These are phyloP conservation scores for Macrotrachela quadricornifera DNA, from an alignment of 1,140 invertebrate genomes.

Conservation along the genomic window DNA sequence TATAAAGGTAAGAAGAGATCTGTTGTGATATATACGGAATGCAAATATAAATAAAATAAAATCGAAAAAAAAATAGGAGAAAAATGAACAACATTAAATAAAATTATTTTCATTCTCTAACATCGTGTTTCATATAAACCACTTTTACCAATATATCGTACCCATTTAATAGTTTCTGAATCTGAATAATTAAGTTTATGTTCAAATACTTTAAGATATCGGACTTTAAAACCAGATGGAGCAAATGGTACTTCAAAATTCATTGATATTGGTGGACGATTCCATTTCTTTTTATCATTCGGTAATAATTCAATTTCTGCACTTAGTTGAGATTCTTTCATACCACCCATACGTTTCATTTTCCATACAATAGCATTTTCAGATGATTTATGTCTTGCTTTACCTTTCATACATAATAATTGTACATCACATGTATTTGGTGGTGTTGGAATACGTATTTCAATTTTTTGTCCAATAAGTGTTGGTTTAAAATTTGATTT, in stretches of 20 bases:
- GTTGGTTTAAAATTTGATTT: constrained; percentile 99
- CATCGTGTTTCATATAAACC: constrained; percentile 97
- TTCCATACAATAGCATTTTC: constrained; percentile 99
- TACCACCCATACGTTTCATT: constrained; percentile 97
- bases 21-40: no score
- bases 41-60: no score
- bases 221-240: constrained; percentile 91
- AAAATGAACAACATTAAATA: no score
- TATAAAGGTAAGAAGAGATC: no score
- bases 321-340: constrained; percentile 98
- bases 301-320: constrained; percentile 97
- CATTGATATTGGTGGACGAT: constrained; percentile 98
- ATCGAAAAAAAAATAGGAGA: no score
- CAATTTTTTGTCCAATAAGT: constrained; percentile 90
- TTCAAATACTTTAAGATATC: constrained; percentile 97
- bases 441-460: constrained; percentile 93
- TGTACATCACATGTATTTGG: constrained; percentile 95
- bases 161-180: constrained; percentile 99
- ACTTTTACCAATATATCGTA: constrained; percentile 92
- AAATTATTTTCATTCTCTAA: constrained; percentile 24
- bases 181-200: constrained; percentile 98
- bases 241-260: constrained; percentile 90
- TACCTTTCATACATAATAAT: constrained; percentile 93
- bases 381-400: constrained; percentile 97
- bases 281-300: constrained; percentile 97